A percentile compares a stretch with the other conserved stretches of the same genome.
Evolutionary conservation across 1,140 invertebrate species (phyloP).

Genomic region (Acromyrmex charruanus): DNA sequence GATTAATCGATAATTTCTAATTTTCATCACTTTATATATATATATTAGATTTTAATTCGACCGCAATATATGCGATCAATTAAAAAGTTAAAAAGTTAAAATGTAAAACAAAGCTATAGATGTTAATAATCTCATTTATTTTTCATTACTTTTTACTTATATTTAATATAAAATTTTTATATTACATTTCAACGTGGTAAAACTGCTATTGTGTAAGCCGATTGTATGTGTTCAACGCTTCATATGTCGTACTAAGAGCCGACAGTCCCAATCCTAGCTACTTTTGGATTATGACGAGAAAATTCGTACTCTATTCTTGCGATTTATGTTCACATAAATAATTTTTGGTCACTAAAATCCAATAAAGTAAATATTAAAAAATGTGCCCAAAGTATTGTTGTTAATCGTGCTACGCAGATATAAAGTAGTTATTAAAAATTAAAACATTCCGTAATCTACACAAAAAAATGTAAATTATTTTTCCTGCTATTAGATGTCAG

Average conservation of each 20-base stretch:
- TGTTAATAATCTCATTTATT: neutral
- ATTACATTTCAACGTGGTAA: slow-evolving; percentile 18
- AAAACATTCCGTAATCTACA: neutral
- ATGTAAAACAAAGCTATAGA: neutral
- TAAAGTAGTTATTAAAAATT: neutral
- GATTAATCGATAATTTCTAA: neutral
- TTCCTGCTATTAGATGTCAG: neutral
- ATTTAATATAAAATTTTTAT: slow-evolving; percentile 16
- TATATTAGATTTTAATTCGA: neutral
- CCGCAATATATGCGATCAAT: neutral
- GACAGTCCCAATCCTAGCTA: slow-evolving; percentile 24
- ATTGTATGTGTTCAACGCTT: slow-evolving; percentile 2
- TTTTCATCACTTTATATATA: neutral
- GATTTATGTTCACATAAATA: slow-evolving; percentile 39
- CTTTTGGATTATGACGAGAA: slow-evolving; percentile 40
- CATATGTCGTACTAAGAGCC: slow-evolving; percentile 32
- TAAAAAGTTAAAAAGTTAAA: neutral
- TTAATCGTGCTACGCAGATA: neutral
- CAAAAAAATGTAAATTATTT: slow-evolving; percentile 10
- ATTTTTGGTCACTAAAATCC: neutral
- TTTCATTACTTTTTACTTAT: neutral
- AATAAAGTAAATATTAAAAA: slow-evolving; percentile 13
- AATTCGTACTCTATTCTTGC: neutral
- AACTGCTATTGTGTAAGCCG: neutral
- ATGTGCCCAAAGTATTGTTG: neutral